Conservation (phyloP, 2,797 vertebrate species). For the Trematomus bernacchii region DNA sequence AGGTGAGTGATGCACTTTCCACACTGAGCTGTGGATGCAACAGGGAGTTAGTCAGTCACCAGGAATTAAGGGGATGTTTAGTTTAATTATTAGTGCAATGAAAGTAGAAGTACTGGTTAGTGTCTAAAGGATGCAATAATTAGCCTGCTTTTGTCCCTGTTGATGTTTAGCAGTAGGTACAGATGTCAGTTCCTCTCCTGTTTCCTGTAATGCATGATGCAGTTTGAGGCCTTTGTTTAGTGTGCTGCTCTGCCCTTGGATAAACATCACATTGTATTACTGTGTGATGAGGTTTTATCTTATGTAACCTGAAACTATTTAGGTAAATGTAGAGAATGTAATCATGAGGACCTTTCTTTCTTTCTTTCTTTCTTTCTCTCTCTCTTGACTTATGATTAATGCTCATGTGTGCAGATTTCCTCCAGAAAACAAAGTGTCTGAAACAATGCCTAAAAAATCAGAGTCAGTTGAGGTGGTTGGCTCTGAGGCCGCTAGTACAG, state of each 20-base stretch:
- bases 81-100: conserved; percentile 2
- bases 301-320: conserved; percentile 46
- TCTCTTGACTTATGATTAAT: conserved; percentile 33
- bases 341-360: conserved; percentile 11
- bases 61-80: neutral
- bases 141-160: neutral
- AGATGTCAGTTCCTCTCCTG: conserved; percentile 20
- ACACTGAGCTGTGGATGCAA: conserved; percentile 3
- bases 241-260: conserved; percentile 6
- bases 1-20: conserved; percentile 84
- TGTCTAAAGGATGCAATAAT: neutral
- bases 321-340: neutral
- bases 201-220: conserved; percentile 18
- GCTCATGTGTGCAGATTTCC: conserved; percentile 76
- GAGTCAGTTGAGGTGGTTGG: conserved; percentile 81
- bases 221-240: conserved; percentile 10
- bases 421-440: conserved; percentile 81
- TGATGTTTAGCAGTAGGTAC: conserved; percentile 10
- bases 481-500: conserved; percentile 75
- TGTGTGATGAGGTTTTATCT: conserved; percentile 40
- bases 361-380: conserved; percentile 21
- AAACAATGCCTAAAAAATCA: conserved; percentile 76
- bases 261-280: conserved; percentile 30
- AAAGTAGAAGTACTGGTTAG: conserved; percentile 1
- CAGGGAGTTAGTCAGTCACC: conserved; percentile 20